These are phyloP conservation scores for Noctua janthina DNA, from an alignment of 2,888 invertebrate genomes.

Conservation along the genomic window DNA sequence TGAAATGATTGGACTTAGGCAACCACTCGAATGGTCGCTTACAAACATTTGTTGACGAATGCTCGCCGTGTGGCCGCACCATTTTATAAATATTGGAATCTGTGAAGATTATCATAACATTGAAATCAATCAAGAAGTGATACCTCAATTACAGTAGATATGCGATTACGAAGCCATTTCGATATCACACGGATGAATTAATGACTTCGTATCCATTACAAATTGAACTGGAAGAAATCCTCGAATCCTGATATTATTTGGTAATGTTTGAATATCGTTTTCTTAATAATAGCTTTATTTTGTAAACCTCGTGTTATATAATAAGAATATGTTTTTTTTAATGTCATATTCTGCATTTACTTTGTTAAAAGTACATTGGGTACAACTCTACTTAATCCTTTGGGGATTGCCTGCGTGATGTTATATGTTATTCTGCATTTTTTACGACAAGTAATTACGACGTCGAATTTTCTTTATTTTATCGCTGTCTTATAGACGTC, in stretches of 20 bases:
- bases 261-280: not conserved
- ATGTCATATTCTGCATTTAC: slow-evolving; percentile 6
- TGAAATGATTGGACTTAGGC: not conserved
- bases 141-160: not conserved
- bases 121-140: not conserved
- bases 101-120: not conserved
- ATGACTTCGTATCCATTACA: slow-evolving; percentile 3
- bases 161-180: not conserved
- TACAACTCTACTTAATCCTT: not conserved
- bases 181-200: slow-evolving; percentile 11
- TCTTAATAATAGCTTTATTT: slow-evolving; percentile 3
- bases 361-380: not conserved
- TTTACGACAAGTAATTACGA: slow-evolving; percentile 15
- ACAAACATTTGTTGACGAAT: not conserved
- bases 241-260: slow-evolving; percentile 5
- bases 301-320: not conserved
- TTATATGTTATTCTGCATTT: not conserved
- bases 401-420: not conserved
- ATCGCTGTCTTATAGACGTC: slow-evolving; percentile 23
- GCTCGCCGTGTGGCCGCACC: too few species aligned
- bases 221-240: slow-evolving; percentile 3
- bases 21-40: not conserved
- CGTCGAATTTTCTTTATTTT: slow-evolving; percentile 10
- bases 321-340: not conserved
- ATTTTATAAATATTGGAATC: not conserved